Evolutionary conservation across 2,113 vertebrate genomes (phyloP).

Genomic region (Zosterops borbonicus): DNA sequence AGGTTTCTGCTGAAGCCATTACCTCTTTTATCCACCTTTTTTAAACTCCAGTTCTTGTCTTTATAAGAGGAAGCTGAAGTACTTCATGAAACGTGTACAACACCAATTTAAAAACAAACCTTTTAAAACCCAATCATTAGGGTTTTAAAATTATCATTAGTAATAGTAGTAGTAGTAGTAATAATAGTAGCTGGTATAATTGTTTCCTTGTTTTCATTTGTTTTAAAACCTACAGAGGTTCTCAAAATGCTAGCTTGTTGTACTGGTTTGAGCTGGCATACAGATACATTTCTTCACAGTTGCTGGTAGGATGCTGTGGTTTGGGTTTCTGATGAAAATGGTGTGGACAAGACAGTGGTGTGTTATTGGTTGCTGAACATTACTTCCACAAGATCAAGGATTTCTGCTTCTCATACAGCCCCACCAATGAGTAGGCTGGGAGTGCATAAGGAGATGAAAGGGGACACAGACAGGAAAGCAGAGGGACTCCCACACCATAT

Average conservation of each 20-base stretch:
- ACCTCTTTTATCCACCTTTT: background rate
- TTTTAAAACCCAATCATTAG: background rate
- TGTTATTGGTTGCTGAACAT: background rate
- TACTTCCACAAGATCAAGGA: background rate
- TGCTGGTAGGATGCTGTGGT: background rate
- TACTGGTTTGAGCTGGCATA: background rate
- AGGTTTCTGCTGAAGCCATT: background rate
- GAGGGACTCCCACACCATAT: background rate
- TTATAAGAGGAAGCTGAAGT: background rate
- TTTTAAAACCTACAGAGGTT: background rate
- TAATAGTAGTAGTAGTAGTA: background rate
- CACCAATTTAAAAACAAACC: background rate
- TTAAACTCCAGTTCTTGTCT: background rate
- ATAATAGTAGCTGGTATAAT: background rate
- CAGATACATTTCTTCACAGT: background rate
- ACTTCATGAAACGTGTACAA: background rate
- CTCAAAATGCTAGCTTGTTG: background rate
- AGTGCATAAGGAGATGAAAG: background rate
- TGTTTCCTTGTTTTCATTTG: background rate
- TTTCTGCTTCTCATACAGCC: background rate
- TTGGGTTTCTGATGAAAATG: background rate
- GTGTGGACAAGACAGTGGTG: background rate
- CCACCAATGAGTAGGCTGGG: background rate
- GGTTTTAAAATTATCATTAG: accelerated
- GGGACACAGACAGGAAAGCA: background rate